Percentiles rank a stretch among this genome's conserved stretches.
phyloP scores from a whole-genome alignment of 2,888 invertebrate genomes.

The Meliscaeva auricollis region DNA sequence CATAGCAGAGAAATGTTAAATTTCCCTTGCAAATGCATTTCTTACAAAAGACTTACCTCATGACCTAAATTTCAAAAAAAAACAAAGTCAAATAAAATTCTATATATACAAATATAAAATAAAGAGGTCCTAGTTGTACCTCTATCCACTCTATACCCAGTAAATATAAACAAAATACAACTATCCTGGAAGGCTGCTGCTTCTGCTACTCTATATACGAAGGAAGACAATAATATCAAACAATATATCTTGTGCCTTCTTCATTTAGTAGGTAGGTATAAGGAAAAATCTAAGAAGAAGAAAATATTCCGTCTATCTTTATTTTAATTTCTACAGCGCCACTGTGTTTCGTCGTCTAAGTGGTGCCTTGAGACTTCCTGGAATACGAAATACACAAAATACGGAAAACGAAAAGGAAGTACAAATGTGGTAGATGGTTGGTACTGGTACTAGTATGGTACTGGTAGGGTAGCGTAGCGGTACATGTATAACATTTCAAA shows the following conservation, averaged over 20 bases:
- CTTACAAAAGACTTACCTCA: constrained; percentile 32
- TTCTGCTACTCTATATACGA: constrained; percentile 3
- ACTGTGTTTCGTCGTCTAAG: constrained; percentile 46
- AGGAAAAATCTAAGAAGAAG: constrained; percentile 35
- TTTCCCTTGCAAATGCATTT: constrained; percentile 34
- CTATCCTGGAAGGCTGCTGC: no score
- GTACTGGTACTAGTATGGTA: no score
- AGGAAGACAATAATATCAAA: constrained; percentile 44
- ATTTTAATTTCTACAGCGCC: constrained; percentile 52
- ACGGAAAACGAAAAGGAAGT: constrained; percentile 2
- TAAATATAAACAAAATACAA: constrained; percentile 6
- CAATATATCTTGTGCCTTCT: constrained; percentile 50
- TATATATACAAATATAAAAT: neutral
- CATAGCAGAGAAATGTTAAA: constrained; percentile 30
- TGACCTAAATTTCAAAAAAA: constrained; percentile 23
- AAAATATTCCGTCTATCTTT: constrained; percentile 28
- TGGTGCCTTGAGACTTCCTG: constrained; percentile 64
- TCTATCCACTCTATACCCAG: neutral
- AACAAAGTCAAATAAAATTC: constrained; percentile 4
- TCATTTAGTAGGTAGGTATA: constrained; percentile 44
- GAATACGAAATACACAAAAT: neutral
- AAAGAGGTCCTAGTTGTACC: neutral
- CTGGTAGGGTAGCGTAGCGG: no score
- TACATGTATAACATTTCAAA: constrained; percentile 49
- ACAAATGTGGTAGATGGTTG: neutral